These are phyloP conservation scores for Sinella curviseta DNA, from an alignment of 1,140 invertebrate species.

Conservation along the genomic window DNA sequence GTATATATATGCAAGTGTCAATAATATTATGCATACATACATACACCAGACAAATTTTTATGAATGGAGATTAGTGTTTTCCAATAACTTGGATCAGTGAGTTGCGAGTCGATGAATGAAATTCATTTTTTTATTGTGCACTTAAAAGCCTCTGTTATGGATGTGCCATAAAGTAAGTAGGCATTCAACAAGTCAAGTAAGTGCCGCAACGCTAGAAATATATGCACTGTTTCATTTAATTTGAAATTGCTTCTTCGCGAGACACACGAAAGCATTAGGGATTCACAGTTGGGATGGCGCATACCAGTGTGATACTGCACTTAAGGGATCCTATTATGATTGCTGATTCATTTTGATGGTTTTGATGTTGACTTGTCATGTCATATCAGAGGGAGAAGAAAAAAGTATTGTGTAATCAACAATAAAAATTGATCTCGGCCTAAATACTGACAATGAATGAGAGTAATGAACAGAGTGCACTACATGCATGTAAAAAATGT, in stretches of 20 bases:
- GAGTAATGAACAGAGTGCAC: too few relatives aligned
- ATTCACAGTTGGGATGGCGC: neutral
- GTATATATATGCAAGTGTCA: too few relatives aligned
- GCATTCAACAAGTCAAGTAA: too few relatives aligned
- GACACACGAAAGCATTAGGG: too few relatives aligned
- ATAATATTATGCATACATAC: too few relatives aligned
- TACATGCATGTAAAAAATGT: too few relatives aligned
- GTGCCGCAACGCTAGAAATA: too few relatives aligned
- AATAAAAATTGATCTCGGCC: conserved; percentile 2
- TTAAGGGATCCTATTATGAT: neutral
- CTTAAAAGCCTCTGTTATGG: neutral
- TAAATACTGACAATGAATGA: conserved; percentile 11
- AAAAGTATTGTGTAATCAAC: neutral
- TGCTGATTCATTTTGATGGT: neutral
- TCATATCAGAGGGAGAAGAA: conserved; percentile 26
- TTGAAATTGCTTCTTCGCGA: too few relatives aligned
- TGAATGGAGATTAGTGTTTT: neutral
- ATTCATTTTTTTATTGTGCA: neutral
- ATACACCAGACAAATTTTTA: too few relatives aligned
- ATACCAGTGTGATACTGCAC: neutral
- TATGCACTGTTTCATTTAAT: too few relatives aligned
- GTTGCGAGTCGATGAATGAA: neutral
- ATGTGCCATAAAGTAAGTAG: too few relatives aligned
- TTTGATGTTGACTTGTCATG: conserved; percentile 32
- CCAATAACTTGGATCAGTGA: neutral